These are phyloP conservation scores for Clinocottus analis DNA, from an alignment of 2,113 vertebrate genomes.

Conservation along the genomic window DNA sequence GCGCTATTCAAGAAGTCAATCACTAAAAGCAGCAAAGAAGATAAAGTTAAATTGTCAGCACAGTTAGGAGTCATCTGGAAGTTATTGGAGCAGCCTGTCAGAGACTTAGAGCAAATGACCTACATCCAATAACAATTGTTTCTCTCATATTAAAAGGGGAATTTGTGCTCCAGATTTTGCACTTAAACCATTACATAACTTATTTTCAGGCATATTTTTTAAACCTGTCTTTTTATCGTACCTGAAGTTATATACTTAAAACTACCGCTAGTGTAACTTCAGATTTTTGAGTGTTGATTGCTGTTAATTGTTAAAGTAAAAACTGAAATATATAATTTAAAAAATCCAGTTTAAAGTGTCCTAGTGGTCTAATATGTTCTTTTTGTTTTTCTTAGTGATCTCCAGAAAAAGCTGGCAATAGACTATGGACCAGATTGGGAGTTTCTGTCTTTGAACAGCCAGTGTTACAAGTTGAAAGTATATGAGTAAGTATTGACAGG, in stretches of 20 bases:
- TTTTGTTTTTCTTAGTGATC: slow-evolving; percentile 64
- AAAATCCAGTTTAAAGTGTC: not conserved
- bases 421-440: slow-evolving; percentile 80
- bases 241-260: not conserved
- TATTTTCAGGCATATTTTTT: not conserved
- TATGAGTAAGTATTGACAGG: slow-evolving; percentile 76
- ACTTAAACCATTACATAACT: not conserved
- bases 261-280: not conserved
- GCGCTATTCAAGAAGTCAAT: slow-evolving; percentile 53
- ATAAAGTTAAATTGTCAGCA: slow-evolving; percentile 86
- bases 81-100: slow-evolving; percentile 48
- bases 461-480: slow-evolving; percentile 78
- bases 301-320: not conserved
- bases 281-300: not conserved
- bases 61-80: slow-evolving; percentile 50
- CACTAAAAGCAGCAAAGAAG: slow-evolving; percentile 80
- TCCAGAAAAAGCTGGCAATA: slow-evolving; percentile 70
- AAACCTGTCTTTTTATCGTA: not conserved
- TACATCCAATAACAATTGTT: slow-evolving; percentile 3
- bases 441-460: slow-evolving; percentile 78
- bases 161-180: slow-evolving; percentile 7
- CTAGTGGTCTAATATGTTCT: not conserved
- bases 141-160: not conserved
- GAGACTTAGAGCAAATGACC: slow-evolving; percentile 5
- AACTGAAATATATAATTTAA: not conserved